Percentiles rank a stretch among this genome's conserved stretches.
phyloP scores from a whole-genome alignment of 53 echinoderm and acorn worm genomes.

The Zoroaster sp. region DNA sequence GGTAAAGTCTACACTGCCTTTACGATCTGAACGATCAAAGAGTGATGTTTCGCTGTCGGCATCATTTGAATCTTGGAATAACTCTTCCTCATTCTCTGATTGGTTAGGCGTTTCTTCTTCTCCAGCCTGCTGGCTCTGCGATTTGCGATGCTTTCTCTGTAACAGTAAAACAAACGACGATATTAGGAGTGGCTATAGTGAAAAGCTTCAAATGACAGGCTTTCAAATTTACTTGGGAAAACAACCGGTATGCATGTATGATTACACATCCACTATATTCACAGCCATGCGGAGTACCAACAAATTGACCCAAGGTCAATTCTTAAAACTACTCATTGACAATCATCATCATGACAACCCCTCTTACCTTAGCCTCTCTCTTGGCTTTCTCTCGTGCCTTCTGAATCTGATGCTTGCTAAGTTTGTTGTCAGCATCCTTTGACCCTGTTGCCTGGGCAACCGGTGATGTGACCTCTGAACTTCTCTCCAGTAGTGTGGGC shows the following conservation, averaged over 20 bases:
- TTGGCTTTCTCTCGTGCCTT: conserved; percentile 86
- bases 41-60: conserved; percentile 98
- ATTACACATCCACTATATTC: not conserved
- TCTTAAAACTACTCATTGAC: no score
- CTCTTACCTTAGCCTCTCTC: conserved; percentile 80
- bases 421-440: conserved; percentile 36
- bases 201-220: no score
- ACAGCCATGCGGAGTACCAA: not conserved
- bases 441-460: not conserved
- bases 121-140: conserved; percentile 11
- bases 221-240: no score
- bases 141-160: conserved; percentile 61
- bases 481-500: conserved; percentile 60
- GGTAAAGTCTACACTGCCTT: conserved; percentile 31
- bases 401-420: conserved; percentile 91
- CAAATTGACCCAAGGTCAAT: no score
- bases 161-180: not conserved
- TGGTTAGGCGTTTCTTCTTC: conserved; percentile 66
- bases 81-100: conserved; percentile 90
- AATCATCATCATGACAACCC: not conserved
- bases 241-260: no score
- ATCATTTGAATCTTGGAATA: conserved; percentile 82
- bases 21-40: conserved; percentile 72
- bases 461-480: conserved; percentile 43
- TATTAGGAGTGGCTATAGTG: no score